These are phyloP conservation scores for Caenorhabditis plicata DNA, from an alignment of 2,888 invertebrate species.

Conservation along the genomic window DNA sequence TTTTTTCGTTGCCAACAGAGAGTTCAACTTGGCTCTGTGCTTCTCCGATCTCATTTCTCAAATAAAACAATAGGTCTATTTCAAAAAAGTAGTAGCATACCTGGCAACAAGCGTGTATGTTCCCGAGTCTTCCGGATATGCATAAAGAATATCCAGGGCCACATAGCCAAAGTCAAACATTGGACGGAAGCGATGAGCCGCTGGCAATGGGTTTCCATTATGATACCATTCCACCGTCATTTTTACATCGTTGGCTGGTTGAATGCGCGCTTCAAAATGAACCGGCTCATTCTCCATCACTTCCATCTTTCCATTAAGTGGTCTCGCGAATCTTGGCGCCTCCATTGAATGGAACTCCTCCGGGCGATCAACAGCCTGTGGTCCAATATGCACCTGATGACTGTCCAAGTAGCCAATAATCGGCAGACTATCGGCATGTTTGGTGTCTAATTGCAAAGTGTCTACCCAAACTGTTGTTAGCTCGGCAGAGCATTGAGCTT, in stretches of 20 bases:
- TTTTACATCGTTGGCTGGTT: slow-evolving; percentile 93
- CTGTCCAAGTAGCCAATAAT: slow-evolving; percentile 88
- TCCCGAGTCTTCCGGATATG: slow-evolving; percentile 93
- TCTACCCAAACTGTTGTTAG: slow-evolving; percentile 53
- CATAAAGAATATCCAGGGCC: slow-evolving; percentile 89
- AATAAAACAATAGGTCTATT: too few species aligned
- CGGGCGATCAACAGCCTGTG: slow-evolving; percentile 56
- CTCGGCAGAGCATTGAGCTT: slow-evolving; percentile 59
- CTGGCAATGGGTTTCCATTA: slow-evolving; percentile 85
- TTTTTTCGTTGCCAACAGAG: slow-evolving; percentile 59
- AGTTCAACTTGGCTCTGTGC: slow-evolving; percentile 44
- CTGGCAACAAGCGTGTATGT: slow-evolving; percentile 76
- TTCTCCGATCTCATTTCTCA: slow-evolving; percentile 81
- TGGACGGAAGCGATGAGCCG: slow-evolving; percentile 70
- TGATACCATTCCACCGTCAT: slow-evolving; percentile 80
- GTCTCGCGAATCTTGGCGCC: slow-evolving; percentile 57
- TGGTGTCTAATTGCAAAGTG: slow-evolving; percentile 74
- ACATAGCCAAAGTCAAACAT: slow-evolving; percentile 98
- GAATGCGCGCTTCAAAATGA: slow-evolving; percentile 94
- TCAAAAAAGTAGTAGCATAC: too few species aligned
- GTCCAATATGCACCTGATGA: slow-evolving; percentile 65
- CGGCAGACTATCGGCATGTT: slow-evolving; percentile 83
- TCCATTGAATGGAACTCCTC: slow-evolving; percentile 63
- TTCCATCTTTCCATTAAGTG: slow-evolving; percentile 42
- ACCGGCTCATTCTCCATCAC: slow-evolving; percentile 84